Evolutionary conservation across 2,797 vertebrate species (phyloP).

Genomic region (Eulemur rubriventer): DNA sequence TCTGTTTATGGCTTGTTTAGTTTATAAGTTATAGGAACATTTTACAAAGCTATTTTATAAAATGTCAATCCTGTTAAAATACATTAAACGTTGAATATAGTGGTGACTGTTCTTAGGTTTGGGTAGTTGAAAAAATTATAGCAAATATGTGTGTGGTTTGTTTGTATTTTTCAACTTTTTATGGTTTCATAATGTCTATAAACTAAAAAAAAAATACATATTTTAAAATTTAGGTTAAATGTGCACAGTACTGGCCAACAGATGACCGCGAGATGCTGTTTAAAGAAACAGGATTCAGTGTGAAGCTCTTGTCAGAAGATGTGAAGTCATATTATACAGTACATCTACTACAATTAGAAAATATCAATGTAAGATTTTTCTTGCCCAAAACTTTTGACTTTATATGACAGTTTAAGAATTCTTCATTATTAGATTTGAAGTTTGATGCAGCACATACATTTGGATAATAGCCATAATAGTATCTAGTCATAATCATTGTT

Average conservation of each 20-base stretch:
- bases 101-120: conserved; percentile 6
- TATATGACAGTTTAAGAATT: conserved; percentile 9
- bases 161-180: conserved; percentile 39
- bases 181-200: conserved; percentile 49
- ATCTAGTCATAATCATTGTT: background rate
- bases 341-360: conserved; percentile 92
- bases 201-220: conserved; percentile 5
- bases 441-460: background rate
- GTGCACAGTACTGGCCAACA: conserved; percentile 98
- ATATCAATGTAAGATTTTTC: conserved; percentile 88
- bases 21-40: conserved; percentile 33
- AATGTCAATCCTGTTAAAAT: conserved; percentile 37
- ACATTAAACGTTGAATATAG: background rate
- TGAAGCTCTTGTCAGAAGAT: conserved; percentile 94
- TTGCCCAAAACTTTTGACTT: conserved; percentile 1
- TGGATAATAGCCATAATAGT: background rate
- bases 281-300: conserved; percentile 94
- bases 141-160: background rate
- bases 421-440: conserved; percentile 25
- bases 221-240: conserved; percentile 92
- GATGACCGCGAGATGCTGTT: conserved; percentile 93
- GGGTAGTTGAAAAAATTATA: background rate
- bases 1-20: background rate
- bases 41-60: conserved; percentile 37
- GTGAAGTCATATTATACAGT: conserved; percentile 94